Base-by-base conservation (phyloP, 2,797 vertebrate species). In the Dendrocincla tyrannina region DNA sequence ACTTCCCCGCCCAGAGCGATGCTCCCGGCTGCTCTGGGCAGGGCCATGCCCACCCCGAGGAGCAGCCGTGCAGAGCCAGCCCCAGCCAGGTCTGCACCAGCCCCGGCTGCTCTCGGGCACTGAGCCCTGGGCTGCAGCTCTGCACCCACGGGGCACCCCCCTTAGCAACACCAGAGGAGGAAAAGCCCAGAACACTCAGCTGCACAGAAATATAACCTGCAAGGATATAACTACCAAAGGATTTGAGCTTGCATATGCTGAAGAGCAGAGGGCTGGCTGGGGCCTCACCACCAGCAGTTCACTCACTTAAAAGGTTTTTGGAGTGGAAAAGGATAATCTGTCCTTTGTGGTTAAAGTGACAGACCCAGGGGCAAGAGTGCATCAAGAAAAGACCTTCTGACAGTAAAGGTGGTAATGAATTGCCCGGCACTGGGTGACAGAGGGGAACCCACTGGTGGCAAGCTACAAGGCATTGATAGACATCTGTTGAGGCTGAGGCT, bases 401-500 rank as follows among this genome's bases (percentile, higher is more conserved):
- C 4, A 66, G n/a, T 17, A 78, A n/a, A 3, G 24, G 35, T 2
- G 10, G 9, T 67, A 56, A 4, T 16, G 64, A 69, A 39, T 41
- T 1, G 8, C 2, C 50, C 39, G 41, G 28, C 55, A 28, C 2
- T 27, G 74, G 63, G 70, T 15, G 46, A 32, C 28, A 80, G 47
- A 89, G 28, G 62, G 58, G 6, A 1, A 55, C 24, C 64, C 22
- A 4, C 9, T 9, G 18, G 6, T 58, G 73, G 22, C 35, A 55
- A 66, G 35, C 25, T 58, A 13, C 4, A 27, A 32, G 87, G 15
- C 58, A 60, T 0, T 23, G 64, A 47, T 1, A 74, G 46, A 30
- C 2, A 8, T 0, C 10, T 52, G 32, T 0, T 20, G 5, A 19
- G 62, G 27, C 23, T 1, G 39, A 42, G 64, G 52, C 12, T 17